These are phyloP conservation scores for Hylomyscus alleni DNA, from an alignment of 2,797 vertebrate species.

Conservation along the genomic window DNA sequence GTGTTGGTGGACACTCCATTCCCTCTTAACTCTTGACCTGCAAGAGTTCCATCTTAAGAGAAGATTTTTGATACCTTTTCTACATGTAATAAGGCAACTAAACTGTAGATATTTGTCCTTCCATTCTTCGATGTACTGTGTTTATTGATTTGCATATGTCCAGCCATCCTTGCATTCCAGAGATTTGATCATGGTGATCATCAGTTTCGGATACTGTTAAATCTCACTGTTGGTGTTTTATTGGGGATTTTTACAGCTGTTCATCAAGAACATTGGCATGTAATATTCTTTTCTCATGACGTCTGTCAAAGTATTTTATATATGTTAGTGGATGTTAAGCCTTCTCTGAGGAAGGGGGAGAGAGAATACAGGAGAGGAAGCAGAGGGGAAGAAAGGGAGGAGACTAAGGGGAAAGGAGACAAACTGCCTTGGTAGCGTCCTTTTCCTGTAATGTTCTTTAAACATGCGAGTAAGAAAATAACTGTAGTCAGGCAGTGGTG, in stretches of 20 bases:
- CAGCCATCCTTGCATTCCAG: not conserved
- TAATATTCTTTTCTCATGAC: slow-evolving; percentile 1
- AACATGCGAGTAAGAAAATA: slow-evolving; percentile 52
- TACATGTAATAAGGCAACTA: not conserved
- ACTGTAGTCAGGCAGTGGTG: not conserved
- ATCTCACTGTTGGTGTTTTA: not conserved
- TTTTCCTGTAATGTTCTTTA: slow-evolving; percentile 46
- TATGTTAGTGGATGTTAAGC: slow-evolving; percentile 13
- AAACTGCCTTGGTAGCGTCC: not conserved
- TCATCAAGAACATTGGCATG: not conserved
- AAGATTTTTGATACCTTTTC: not conserved
- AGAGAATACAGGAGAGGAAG: not conserved
- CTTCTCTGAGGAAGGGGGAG: slow-evolving; percentile 2
- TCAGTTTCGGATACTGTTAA: not conserved
- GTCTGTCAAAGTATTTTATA: not conserved
- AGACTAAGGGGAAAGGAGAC: no score
- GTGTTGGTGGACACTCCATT: not conserved
- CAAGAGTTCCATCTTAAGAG: not conserved
- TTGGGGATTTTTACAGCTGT: not conserved
- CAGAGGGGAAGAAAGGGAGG: not conserved
- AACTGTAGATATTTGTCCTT: not conserved
- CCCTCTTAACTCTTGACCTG: not conserved
- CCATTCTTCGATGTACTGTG: not conserved
- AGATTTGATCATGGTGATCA: not conserved
- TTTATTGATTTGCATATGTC: not conserved